Evolutionary conservation across 2,113 vertebrate species (phyloP).

Genomic region (Guaruba guarouba): DNA sequence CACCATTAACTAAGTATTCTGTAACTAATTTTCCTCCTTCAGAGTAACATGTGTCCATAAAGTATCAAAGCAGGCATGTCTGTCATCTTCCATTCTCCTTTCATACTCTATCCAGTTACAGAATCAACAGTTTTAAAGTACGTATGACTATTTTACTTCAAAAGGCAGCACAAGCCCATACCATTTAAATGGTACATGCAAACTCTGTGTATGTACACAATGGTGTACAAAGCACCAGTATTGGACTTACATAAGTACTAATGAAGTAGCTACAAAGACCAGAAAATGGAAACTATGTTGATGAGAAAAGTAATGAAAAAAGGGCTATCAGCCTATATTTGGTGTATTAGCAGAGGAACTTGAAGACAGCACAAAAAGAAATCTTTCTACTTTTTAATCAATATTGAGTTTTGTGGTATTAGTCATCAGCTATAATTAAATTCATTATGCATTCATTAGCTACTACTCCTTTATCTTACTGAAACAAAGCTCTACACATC

Average conservation of each 20-base stretch:
- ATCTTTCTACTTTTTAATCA: neutral
- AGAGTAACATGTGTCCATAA: neutral
- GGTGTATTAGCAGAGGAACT: neutral
- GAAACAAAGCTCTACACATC: neutral
- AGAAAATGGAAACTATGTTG: neutral
- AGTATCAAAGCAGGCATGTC: neutral
- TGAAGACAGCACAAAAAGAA: neutral
- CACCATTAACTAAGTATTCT: neutral
- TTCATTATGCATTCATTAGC: neutral
- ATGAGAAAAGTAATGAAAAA: neutral
- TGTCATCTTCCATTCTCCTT: neutral
- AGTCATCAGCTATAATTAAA: neutral
- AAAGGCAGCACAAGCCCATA: neutral
- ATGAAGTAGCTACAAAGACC: neutral
- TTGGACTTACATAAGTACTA: neutral
- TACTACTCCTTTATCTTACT: neutral
- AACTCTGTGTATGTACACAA: neutral
- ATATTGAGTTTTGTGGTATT: neutral
- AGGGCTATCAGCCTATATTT: neutral
- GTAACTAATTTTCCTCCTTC: neutral
- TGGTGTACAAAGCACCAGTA: neutral
- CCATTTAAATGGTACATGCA: neutral
- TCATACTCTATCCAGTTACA: neutral
- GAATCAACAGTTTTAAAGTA: neutral
- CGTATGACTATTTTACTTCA: neutral